phyloP scores from a whole-genome alignment of 2,797 vertebrate species.

The Chrosomus eos region DNA sequence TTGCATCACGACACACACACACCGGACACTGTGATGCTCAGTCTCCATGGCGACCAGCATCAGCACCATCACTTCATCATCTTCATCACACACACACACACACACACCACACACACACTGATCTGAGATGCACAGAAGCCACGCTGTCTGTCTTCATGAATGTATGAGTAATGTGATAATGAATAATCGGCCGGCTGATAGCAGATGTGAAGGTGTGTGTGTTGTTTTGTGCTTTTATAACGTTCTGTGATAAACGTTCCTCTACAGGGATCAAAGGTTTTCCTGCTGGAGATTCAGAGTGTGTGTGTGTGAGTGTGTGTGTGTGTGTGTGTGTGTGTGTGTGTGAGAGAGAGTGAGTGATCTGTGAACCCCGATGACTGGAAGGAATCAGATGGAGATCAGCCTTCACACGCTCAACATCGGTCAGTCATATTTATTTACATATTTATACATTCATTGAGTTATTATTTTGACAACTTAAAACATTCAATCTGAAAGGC shows the following conservation, averaged over 20 bases:
- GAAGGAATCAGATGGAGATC: slow-evolving; percentile 65
- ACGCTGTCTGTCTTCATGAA: too few relatives aligned
- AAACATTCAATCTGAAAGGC: not conserved
- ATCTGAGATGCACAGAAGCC: too few relatives aligned
- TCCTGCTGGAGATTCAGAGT: slow-evolving; percentile 27
- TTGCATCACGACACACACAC: slow-evolving; percentile 61
- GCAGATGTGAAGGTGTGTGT: slow-evolving; percentile 8
- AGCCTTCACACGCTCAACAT: slow-evolving; percentile 39
- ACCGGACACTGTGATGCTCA: slow-evolving; percentile 47
- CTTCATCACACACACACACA: too few relatives aligned
- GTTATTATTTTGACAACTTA: not conserved
- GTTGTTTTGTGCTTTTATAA: slow-evolving; percentile 44
- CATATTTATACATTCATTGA: not conserved
- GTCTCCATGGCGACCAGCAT: slow-evolving; percentile 59
- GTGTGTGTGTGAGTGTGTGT: not conserved
- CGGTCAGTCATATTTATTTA: slow-evolving; percentile 60
- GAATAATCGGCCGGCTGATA: too few relatives aligned
- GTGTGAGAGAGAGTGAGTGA: not conserved
- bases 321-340: not conserved
- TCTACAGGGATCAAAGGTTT: slow-evolving; percentile 67
- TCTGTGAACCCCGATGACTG: slow-evolving; percentile 57
- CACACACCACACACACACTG: too few relatives aligned
- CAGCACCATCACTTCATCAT: slow-evolving; percentile 8
- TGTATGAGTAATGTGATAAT: too few relatives aligned
- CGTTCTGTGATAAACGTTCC: slow-evolving; percentile 38